These are phyloP conservation scores for Alectoris magna DNA, from an alignment of 2,797 vertebrate species.

Conservation along the genomic window DNA sequence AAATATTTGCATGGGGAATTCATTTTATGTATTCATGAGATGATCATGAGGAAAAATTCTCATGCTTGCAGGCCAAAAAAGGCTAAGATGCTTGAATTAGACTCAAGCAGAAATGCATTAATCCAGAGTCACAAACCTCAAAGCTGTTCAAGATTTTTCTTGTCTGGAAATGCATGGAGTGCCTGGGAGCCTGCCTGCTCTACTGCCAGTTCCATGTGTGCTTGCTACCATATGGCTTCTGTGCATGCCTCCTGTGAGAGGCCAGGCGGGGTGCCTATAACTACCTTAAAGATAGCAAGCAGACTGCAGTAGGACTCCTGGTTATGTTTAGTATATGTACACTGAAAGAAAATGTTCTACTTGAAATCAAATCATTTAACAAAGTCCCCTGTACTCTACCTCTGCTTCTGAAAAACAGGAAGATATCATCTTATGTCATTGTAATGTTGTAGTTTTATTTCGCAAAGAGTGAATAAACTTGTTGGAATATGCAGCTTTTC, in stretches of 20 bases:
- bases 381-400: background rate
- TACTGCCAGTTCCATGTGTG: background rate
- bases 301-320: background rate
- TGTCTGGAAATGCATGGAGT: background rate
- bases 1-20: background rate
- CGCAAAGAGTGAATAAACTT: slow-evolving; percentile 31
- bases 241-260: background rate
- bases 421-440: slow-evolving; percentile 30
- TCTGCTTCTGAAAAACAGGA: background rate
- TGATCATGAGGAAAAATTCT: background rate
- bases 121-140: background rate
- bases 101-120: background rate
- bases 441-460: slow-evolving; percentile 41
- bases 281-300: background rate
- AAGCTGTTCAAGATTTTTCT: background rate
- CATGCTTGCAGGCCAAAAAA: background rate
- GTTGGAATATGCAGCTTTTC: slow-evolving; percentile 54
- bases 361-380: background rate
- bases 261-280: background rate
- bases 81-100: background rate
- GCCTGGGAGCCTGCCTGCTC: background rate
- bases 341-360: background rate
- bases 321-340: background rate
- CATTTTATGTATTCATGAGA: background rate
- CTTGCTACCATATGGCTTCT: background rate